phyloP scores from a whole-genome alignment of 2,797 vertebrate genomes.

The Acipenser ruthenus region DNA sequence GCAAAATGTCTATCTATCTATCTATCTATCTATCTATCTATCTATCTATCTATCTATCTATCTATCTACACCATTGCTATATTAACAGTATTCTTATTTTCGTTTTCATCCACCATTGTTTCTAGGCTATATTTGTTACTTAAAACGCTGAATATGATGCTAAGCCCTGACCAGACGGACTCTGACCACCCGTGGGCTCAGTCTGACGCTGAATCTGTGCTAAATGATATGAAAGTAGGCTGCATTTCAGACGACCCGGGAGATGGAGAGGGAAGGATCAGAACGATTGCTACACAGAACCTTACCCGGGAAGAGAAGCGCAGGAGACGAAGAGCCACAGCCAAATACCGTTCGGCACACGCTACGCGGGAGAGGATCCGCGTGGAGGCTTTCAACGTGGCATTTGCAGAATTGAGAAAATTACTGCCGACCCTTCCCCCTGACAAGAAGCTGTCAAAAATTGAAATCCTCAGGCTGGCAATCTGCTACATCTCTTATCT shows the following conservation, averaged over 20 bases:
- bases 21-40: too few relatives aligned
- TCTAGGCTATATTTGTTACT: too few relatives aligned
- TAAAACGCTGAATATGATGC: conserved; percentile 71
- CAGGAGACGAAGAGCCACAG: conserved; percentile 61
- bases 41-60: too few relatives aligned
- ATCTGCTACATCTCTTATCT: conserved; percentile 82
- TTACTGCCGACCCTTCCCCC: conserved; percentile 75
- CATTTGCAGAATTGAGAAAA: conserved; percentile 69
- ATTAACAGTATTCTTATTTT: too few relatives aligned
- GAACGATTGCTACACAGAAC: conserved; percentile 60
- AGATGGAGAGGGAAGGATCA: conserved; percentile 57
- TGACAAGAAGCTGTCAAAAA: conserved; percentile 78
- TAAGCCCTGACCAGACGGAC: conserved; percentile 74
- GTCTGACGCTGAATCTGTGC: conserved; percentile 67
- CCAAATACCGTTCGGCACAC: conserved; percentile 71
- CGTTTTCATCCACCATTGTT: too few relatives aligned
- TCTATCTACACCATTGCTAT: too few relatives aligned
- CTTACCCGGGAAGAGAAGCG: conserved; percentile 77
- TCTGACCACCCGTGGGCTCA: conserved; percentile 70
- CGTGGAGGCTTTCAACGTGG: conserved; percentile 74
- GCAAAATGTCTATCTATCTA: too few relatives aligned
- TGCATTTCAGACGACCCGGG: conserved; percentile 62
- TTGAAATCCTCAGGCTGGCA: conserved; percentile 74
- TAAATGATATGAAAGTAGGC: conserved; percentile 54
- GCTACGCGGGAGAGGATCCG: conserved; percentile 72